phyloP scores from a whole-genome alignment of 2,113 vertebrate genomes.

The Ophiodon elongatus region DNA sequence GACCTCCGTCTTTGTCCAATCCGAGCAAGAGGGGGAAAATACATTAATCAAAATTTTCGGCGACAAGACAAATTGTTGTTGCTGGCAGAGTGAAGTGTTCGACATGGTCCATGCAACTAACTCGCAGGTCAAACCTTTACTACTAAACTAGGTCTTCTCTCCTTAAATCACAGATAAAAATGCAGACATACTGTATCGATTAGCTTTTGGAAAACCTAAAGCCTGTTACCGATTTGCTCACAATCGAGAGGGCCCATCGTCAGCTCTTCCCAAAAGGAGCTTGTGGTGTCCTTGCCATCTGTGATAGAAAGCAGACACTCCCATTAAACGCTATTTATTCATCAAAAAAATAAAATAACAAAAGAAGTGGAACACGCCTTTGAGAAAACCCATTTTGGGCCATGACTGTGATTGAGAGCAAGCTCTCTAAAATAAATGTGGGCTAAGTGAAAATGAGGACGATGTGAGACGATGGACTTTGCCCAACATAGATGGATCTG shows the following conservation, averaged over 20 bases:
- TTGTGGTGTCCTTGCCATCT: constrained; percentile 19
- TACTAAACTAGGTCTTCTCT: not conserved
- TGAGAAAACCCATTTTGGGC: constrained; percentile 38
- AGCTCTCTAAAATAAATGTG: constrained; percentile 53
- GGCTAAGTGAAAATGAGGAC: constrained; percentile 63
- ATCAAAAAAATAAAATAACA: constrained; percentile 29
- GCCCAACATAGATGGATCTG: constrained; percentile 51
- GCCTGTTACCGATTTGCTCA: not conserved
- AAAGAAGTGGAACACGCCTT: constrained; percentile 49
- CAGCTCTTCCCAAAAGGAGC: constrained; percentile 31
- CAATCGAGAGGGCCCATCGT: not conserved
- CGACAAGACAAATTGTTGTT: not conserved
- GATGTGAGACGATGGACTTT: constrained; percentile 40
- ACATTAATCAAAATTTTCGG: not conserved
- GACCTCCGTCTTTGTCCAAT: constrained; percentile 1
- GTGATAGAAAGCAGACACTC: constrained; percentile 26
- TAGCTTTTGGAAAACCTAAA: constrained; percentile 19
- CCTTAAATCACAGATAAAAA: constrained; percentile 11
- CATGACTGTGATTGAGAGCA: constrained; percentile 42
- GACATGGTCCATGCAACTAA: not conserved
- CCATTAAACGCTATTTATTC: constrained; percentile 21
- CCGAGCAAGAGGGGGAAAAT: not conserved
- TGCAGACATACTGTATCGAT: not conserved
- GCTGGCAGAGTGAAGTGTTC: not conserved
- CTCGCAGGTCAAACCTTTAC: not conserved